Conservation (phyloP, 1,140 invertebrate species). For the Diorhabda elongata region DNA sequence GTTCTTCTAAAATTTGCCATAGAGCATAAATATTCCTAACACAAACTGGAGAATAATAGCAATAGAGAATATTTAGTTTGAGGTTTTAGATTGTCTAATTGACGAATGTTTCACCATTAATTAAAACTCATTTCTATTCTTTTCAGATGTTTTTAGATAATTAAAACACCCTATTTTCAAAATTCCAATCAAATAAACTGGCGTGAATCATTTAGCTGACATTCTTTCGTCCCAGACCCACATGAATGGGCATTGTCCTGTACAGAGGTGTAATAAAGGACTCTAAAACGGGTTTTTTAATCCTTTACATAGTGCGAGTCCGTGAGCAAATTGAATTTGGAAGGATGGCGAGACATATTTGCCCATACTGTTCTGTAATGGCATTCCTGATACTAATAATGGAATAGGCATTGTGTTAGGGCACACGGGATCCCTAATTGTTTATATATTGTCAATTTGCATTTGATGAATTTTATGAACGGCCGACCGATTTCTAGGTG, state of each 20-base stretch:
- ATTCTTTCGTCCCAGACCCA: slow-evolving; percentile 29
- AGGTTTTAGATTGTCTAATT: too few species aligned
- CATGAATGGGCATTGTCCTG: slow-evolving; percentile 31
- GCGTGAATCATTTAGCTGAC: slow-evolving; percentile 29
- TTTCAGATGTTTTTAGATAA: not conserved
- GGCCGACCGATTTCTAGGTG: slow-evolving; percentile 21
- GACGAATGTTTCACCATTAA: not conserved
- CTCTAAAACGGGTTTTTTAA: slow-evolving; percentile 37
- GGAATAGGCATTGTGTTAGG: slow-evolving; percentile 43
- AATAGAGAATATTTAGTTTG: too few species aligned
- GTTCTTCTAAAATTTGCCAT: too few species aligned
- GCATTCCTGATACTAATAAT: slow-evolving; percentile 46
- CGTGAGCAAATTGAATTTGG: slow-evolving; percentile 41
- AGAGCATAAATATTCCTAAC: too few species aligned
- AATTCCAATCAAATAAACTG: slow-evolving; percentile 29
- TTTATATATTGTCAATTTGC: slow-evolving; percentile 48
- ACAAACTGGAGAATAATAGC: too few species aligned
- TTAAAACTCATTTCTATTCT: not conserved
- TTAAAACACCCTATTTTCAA: slow-evolving; percentile 3
- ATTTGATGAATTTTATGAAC: slow-evolving; percentile 43
- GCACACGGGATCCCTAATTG: slow-evolving; percentile 44
- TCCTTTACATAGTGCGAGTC: slow-evolving; percentile 36
- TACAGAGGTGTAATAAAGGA: slow-evolving; percentile 40
- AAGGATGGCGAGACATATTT: slow-evolving; percentile 39
- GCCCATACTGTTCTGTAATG: slow-evolving; percentile 40